Evolutionary conservation across 2,797 vertebrate species (phyloP).

Genomic region (Darevskia nairensis): DNA sequence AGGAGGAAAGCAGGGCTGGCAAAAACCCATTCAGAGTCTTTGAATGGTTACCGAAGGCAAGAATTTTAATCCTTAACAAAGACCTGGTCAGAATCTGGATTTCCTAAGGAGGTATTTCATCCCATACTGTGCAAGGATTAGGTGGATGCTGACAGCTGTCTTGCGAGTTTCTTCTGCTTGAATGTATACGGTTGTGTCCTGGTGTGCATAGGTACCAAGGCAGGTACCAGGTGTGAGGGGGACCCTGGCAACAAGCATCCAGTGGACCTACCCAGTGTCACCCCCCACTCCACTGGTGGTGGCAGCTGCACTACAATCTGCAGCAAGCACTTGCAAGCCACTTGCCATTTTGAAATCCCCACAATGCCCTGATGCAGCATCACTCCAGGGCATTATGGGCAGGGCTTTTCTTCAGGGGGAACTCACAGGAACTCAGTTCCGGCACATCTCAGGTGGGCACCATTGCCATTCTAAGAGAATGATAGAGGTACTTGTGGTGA

Average conservation of each 20-base stretch:
- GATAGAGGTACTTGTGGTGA: no score
- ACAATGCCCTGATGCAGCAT: not conserved
- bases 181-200: not conserved
- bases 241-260: not conserved
- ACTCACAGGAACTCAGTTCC: no score
- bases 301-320: not conserved
- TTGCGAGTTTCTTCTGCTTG: not conserved
- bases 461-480: no score
- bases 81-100: not conserved
- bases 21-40: not conserved
- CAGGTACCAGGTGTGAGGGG: not conserved
- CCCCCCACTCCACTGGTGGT: not conserved
- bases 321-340: not conserved
- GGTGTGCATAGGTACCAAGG: not conserved
- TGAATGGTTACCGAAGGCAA: not conserved
- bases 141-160: not conserved
- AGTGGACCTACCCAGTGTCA: not conserved
- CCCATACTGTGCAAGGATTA: not conserved
- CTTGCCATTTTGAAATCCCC: not conserved
- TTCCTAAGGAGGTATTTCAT: not conserved
- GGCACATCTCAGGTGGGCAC: no score
- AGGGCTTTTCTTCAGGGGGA: no score
- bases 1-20: not conserved
- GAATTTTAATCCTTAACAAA: not conserved
- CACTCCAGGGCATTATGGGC: no score